Base-by-base conservation (phyloP, 1,140 invertebrate genomes). In the Cataglyphis hispanica region DNA sequence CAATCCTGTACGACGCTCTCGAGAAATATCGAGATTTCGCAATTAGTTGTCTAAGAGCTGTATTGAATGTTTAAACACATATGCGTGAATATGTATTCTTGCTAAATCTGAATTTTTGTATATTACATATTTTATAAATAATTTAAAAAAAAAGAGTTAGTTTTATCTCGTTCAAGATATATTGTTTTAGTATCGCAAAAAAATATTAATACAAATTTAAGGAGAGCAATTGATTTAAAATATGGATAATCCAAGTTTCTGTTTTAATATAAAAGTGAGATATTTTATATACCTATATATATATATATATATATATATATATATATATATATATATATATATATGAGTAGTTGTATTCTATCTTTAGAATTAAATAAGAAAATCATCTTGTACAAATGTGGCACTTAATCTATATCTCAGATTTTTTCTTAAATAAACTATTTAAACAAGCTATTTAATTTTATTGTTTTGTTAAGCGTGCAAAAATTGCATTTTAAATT, bases 41-140 rank as follows among this genome's bases (percentile, higher is more conserved):
- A 87, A 87, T 74, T 61, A 78, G 7, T 43, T 8, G 10, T 63
- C 16, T 25, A n/a, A 19, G 1, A 61, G 22, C 58, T 76, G 58
- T 76, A 61, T 76, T 25, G 6, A 0, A 43, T 2, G 37, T 31
- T 61, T 61, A 76, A 61, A 66, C 8, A n/a, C 19, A 16, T 58
- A 37, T n/a, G 0, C 13, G 22, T 1, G 3, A 25, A 46, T 3
- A 43, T 40, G 4, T 72, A 37, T 6, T 72, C n/a, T 31, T 25
- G 2, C 19, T 74, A 56, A 3, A 34, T 58, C 7, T 60, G 2
- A 1, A 13, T 76, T 5, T 58, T 58, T 16, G 5, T 3, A 31
- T 58, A 11, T 56, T 56, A 27, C 11, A 3, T 27, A 13, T 43
- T n/a, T 53, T 22, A n/a, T 8, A 53, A 70, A 50, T 19, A 6